Conservation (phyloP, 2,797 vertebrate genomes). For the Streptopelia turtur region DNA sequence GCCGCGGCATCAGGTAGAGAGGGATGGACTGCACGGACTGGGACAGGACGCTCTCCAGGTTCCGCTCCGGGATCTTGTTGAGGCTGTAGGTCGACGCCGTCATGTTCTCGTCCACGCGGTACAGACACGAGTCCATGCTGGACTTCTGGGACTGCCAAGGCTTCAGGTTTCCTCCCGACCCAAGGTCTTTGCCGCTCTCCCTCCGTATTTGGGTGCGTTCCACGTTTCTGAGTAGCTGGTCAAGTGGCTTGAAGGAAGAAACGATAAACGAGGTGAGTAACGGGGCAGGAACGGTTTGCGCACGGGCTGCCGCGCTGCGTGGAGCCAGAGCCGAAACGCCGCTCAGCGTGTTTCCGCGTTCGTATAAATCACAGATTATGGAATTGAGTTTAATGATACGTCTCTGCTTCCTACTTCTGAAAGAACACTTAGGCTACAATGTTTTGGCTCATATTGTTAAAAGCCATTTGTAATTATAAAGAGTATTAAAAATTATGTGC, state of each 20-base stretch:
- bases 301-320: neutral
- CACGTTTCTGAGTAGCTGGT: conserved; percentile 96
- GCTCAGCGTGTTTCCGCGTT: neutral
- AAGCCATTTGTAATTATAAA: conserved; percentile 5
- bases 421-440: neutral
- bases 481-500: neutral
- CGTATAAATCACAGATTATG: conserved; percentile 16
- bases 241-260: conserved; percentile 84
- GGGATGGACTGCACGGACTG: conserved; percentile 96
- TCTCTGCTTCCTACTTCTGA: neutral
- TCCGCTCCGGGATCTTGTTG: conserved; percentile 97
- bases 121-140: conserved; percentile 95
- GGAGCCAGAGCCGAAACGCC: neutral
- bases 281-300: neutral
- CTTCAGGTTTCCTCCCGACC: conserved; percentile 91
- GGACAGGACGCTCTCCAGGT: conserved; percentile 90
- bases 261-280: neutral
- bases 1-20: conserved; percentile 97
- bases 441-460: neutral
- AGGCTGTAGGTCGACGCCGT: conserved; percentile 97
- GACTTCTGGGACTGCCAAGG: conserved; percentile 96
- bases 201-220: conserved; percentile 91
- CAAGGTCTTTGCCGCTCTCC: conserved; percentile 82
- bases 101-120: conserved; percentile 97
- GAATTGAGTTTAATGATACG: conserved; percentile 11